Evolutionary conservation across 2,888 invertebrate genomes (phyloP).

Genomic region (Ditula angustiorana): DNA sequence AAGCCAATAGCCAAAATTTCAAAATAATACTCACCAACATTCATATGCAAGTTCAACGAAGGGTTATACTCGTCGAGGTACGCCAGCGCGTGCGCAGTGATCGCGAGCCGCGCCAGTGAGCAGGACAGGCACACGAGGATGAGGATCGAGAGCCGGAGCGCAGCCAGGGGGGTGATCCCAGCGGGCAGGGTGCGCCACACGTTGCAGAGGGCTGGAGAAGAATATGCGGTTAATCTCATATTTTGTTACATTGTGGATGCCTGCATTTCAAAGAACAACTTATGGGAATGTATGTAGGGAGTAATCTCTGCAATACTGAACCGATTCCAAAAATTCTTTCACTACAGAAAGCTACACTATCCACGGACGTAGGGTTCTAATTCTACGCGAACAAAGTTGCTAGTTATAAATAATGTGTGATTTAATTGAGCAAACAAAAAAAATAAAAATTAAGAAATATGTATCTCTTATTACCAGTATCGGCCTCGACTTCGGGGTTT

Average conservation of each 20-base stretch:
- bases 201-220: slow-evolving; percentile 8
- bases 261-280: not conserved
- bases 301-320: no score
- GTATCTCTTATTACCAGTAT: no score
- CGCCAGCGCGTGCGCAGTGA: slow-evolving; percentile 20
- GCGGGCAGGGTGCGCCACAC: not conserved
- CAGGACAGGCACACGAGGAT: slow-evolving; percentile 1
- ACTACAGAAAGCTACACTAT: no score
- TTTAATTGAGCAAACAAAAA: no score
- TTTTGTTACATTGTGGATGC: not conserved
- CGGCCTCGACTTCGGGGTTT: not conserved
- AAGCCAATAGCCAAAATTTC: no score
- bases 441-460: no score
- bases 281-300: not conserved
- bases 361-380: no score
- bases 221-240: not conserved
- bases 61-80: slow-evolving; percentile 29
- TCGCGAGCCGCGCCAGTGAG: slow-evolving; percentile 6
- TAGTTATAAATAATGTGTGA: no score
- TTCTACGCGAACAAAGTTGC: no score
- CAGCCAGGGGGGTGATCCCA: not conserved
- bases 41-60: slow-evolving; percentile 20
- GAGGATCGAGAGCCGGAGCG: slow-evolving; percentile 18
- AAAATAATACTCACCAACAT: slow-evolving; percentile 17
- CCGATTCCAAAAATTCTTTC: no score